Evolutionary conservation across 2,797 vertebrate genomes (phyloP), one percentile per base, ranked within the genome.

Genomic region (Fratercula arctica): DNA sequence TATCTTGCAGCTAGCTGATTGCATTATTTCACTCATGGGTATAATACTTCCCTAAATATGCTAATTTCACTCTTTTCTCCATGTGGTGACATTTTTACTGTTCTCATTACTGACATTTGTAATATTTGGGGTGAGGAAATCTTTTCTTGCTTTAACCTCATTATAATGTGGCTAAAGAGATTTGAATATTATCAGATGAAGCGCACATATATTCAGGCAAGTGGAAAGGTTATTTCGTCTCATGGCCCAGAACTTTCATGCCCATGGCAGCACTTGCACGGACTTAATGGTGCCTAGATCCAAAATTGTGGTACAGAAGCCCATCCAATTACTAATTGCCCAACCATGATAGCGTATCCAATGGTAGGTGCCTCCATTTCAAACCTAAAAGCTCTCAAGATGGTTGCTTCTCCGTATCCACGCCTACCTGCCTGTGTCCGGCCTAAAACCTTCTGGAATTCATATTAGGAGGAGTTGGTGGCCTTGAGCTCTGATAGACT

Each of bases 1-100:
- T 97, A 97, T 97, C 90, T 97, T 96, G 96, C 92, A 97, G 94
- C 91, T 84, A 95, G 87, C 87, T 97, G 95, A 96, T 97, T 97
- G 92, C 92, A 97, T 97, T 97, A 96, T 98, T 97, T 97, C 85
- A 97, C 87, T 96, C 92, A 63, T 92, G 95, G 96, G 91, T 92
- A 85, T 96, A 96, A 97, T 97, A 96, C 88, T 97, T 96, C 90
- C 95, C 89, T 96, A 94, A 96, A 93, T 96, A 96, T 94, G 91
- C 95, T 97, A 90, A 97, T 98, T 97, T 98, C 85, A 91, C 95
- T 75, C 91, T 93, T 93, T 82, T 73, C 96, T 95, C 92, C 69
- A 16, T 95, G 93, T 95, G 94, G 90, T 97, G 95, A 93, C 95
- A 97, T 97, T 97, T 96, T 97, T 97, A 95, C 91, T 95, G 74